phyloP scores from a whole-genome alignment of 2,888 invertebrate genomes.

The Epinotia demarniana region DNA sequence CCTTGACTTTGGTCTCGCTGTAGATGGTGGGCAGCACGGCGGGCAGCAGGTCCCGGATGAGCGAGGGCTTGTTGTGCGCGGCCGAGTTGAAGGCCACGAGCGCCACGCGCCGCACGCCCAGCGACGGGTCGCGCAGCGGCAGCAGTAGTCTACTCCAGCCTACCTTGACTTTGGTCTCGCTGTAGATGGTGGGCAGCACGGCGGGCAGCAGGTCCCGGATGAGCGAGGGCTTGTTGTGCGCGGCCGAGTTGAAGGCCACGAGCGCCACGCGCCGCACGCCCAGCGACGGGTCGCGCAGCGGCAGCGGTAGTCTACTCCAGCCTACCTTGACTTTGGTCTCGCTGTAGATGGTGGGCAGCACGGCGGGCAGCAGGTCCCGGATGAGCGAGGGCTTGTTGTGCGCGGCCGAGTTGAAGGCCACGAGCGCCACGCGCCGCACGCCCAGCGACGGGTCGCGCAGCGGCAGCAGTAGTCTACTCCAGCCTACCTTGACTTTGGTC shows the following conservation, averaged over 20 bases:
- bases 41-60: slow-evolving; percentile 95
- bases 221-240: slow-evolving; percentile 99
- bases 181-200: slow-evolving; percentile 96
- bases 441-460: slow-evolving; percentile 96
- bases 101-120: slow-evolving; percentile 98
- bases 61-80: slow-evolving; percentile 99
- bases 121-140: slow-evolving; percentile 94
- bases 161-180: slow-evolving; percentile 98
- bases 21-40: slow-evolving; percentile 96
- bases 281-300: slow-evolving; percentile 95
- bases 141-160: too few species aligned
- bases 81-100: slow-evolving; percentile 99
- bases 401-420: slow-evolving; percentile 99
- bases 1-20: slow-evolving; percentile 97
- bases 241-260: slow-evolving; percentile 99
- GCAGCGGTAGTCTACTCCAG: slow-evolving; percentile 93
- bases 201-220: slow-evolving; percentile 95
- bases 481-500: slow-evolving; percentile 98
- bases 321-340: slow-evolving; percentile 99
- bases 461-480: slow-evolving; percentile 93
- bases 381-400: slow-evolving; percentile 99
- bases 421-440: slow-evolving; percentile 97
- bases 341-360: slow-evolving; percentile 96
- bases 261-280: slow-evolving; percentile 98
- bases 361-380: slow-evolving; percentile 93